Percentiles rank a stretch among this genome's conserved stretches.
Evolutionary conservation across 2,797 vertebrate species (phyloP).

Genomic region (Clarias laeviceps): DNA sequence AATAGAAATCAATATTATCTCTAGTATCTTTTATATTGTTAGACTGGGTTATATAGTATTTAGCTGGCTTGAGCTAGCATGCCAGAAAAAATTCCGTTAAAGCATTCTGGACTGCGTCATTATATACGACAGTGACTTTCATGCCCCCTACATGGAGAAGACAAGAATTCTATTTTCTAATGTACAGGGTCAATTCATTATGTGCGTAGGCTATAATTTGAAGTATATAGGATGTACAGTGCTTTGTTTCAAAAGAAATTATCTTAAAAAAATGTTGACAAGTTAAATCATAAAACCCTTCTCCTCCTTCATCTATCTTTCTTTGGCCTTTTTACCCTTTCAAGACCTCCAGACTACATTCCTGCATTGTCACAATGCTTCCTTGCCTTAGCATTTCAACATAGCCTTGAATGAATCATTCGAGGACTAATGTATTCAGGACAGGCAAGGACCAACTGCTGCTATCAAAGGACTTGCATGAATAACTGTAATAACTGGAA

Average conservation of each 20-base stretch:
- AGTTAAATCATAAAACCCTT: constrained; percentile 74
- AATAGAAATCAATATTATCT: constrained; percentile 77
- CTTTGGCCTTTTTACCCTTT: constrained; percentile 18
- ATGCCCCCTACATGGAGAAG: constrained; percentile 89
- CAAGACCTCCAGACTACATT: constrained; percentile 77
- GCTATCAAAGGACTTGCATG: constrained; percentile 99
- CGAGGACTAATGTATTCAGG: constrained; percentile 99
- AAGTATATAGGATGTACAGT: neutral
- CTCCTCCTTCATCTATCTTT: constrained; percentile 49
- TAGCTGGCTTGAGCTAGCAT: constrained; percentile 87
- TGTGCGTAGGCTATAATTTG: neutral
- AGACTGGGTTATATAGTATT: constrained; percentile 77
- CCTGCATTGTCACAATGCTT: constrained; percentile 88
- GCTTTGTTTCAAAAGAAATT: constrained; percentile 77
- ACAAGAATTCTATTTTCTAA: constrained; percentile 75
- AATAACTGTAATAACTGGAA: constrained; percentile 99
- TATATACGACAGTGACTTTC: constrained; percentile 94
- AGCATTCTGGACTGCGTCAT: constrained; percentile 87
- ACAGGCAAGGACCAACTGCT: constrained; percentile 99
- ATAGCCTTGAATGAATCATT: constrained; percentile 86
- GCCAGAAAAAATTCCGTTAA: constrained; percentile 90
- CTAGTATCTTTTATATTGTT: constrained; percentile 94
- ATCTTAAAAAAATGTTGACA: constrained; percentile 57
- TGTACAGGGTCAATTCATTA: neutral
- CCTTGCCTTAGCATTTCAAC: constrained; percentile 83